These are phyloP conservation scores for Drosophila subquinaria DNA, from an alignment of 2,888 invertebrate genomes.

Conservation along the genomic window DNA sequence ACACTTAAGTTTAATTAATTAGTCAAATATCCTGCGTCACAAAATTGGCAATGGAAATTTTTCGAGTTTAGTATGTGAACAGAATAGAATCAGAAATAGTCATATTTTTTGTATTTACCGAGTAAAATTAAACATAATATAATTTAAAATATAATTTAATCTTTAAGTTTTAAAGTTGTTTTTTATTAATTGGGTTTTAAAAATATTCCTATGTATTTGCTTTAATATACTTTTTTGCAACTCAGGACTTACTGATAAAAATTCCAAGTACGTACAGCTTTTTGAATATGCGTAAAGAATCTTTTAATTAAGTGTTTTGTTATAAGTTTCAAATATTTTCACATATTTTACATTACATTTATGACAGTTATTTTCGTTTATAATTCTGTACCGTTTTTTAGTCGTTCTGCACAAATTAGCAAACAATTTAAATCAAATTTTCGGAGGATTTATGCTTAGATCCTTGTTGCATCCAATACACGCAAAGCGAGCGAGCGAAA, in stretches of 20 bases:
- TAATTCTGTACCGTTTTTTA: background rate
- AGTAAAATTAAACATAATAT: too few relatives aligned
- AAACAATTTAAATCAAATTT: constrained; percentile 56
- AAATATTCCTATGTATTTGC: too few relatives aligned
- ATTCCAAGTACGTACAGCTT: background rate
- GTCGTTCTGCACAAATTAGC: constrained; percentile 32
- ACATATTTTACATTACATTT: constrained; percentile 13
- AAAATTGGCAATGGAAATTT: too few relatives aligned
- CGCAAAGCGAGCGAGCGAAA: background rate
- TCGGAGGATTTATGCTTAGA: constrained; percentile 44
- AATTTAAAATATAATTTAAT: too few relatives aligned
- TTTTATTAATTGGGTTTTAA: too few relatives aligned
- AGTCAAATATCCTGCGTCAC: too few relatives aligned
- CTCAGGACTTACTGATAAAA: background rate
- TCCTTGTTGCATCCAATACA: constrained; percentile 21
- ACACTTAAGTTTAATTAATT: too few relatives aligned
- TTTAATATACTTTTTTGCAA: background rate
- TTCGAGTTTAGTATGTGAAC: too few relatives aligned
- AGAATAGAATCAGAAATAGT: too few relatives aligned
- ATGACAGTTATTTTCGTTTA: background rate
- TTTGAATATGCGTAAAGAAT: background rate
- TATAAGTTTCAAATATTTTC: constrained; percentile 19
- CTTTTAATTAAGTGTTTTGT: background rate
- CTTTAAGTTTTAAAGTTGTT: too few relatives aligned
- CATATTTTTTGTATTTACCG: too few relatives aligned